Evolutionary conservation across 2,113 vertebrate species (phyloP).

Genomic region (Pachypanchax playfairii): DNA sequence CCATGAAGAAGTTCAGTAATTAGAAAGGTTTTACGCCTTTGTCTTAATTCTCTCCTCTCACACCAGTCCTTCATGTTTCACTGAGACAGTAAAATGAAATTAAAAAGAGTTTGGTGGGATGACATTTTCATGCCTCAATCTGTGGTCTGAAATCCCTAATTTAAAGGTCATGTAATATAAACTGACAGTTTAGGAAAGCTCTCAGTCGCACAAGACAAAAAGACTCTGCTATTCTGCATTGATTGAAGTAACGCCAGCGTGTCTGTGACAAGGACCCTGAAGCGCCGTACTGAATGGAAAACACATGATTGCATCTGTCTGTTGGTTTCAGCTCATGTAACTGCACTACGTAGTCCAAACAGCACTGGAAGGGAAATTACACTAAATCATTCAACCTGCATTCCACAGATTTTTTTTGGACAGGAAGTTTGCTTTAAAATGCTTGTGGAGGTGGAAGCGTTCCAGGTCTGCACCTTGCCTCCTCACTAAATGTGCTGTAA

Average conservation of each 20-base stretch:
- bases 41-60: slow-evolving; percentile 5
- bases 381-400: neutral
- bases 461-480: neutral
- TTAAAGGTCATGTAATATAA: neutral
- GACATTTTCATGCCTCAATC: neutral
- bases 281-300: slow-evolving; percentile 20
- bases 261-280: slow-evolving; percentile 18
- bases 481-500: neutral
- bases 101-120: neutral
- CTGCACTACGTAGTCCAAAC: neutral
- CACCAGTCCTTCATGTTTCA: slow-evolving; percentile 12
- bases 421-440: slow-evolving; percentile 24
- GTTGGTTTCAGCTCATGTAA: neutral
- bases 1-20: too few relatives aligned
- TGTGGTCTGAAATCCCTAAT: slow-evolving; percentile 5
- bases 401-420: slow-evolving; percentile 54
- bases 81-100: neutral
- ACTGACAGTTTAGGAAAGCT: slow-evolving; percentile 31
- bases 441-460: neutral
- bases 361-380: neutral
- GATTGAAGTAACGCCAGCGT: slow-evolving; percentile 3
- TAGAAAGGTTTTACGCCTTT: neutral
- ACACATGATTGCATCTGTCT: slow-evolving; percentile 2
- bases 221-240: slow-evolving; percentile 14
- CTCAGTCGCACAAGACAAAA: slow-evolving; percentile 14